Evolutionary conservation across 1,140 invertebrate species (phyloP), one percentile per base, ranked within the genome.

Genomic region (Lepeophtheirus salmonis): DNA sequence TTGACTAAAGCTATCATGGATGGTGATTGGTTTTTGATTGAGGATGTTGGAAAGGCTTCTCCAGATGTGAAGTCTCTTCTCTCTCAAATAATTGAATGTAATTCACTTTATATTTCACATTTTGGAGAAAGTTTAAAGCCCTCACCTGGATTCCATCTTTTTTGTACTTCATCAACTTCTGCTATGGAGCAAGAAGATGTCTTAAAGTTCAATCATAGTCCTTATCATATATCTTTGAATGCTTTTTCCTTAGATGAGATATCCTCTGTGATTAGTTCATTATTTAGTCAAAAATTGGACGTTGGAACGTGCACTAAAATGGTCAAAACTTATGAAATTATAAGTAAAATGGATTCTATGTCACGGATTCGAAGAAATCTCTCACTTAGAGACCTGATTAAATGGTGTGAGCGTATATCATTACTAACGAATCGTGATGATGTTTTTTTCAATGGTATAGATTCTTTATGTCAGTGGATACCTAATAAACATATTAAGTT

Each of bases 21-120:
- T 67, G 90, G 90, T 0, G 79, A 85, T 68, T 95, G 96, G 89
- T 72, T 99, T 50, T 72, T 98, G 0, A 70, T 99, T 41, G 95
- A 99, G 77, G 95, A 98, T 70, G 82, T 99, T 60, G 92, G 98
- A 68, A 82, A 80, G 65, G 91, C 90, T 12, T 84, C 86, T 4
- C 78, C 86, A 68, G 96, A 99, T 73, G 86, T 97, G 0, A 80
- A 88, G 0, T 86, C 89, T 1, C 78, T 92, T 22, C 68, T 99
- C 3, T 79, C 83, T 60, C 83, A 83, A 25, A 74, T 99, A 1
- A 70, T 96, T 20, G 88, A 97, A 74, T 82, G 82, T 57, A 78
- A 81, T 60, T 78, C 78, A n/a, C 73, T 95, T 0, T 57, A 63
- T 24, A 48, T 70, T 0, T 87, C 89, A 10, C 87, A 88, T 0